A percentile compares a stretch with the other conserved stretches of the same genome.
Conservation (phyloP, 2,797 vertebrate species). For the Enteromius thamalakanensis region DNA sequence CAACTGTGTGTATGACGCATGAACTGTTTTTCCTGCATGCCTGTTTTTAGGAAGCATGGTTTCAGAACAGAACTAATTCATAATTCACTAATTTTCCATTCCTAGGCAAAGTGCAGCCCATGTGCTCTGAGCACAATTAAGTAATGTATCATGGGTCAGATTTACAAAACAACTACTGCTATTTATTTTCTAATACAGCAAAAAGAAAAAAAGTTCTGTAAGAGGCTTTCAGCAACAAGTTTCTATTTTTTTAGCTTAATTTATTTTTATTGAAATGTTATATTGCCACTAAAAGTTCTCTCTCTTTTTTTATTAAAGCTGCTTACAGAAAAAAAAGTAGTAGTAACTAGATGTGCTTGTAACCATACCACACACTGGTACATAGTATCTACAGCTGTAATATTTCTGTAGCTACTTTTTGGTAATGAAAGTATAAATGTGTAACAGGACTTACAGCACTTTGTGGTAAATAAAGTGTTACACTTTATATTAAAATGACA, state of each 20-base stretch:
- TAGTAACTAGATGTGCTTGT: no score
- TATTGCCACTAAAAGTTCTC: not conserved
- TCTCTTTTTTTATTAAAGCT: no score
- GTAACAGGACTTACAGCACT: no score
- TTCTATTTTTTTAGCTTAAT: no score
- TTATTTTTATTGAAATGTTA: not conserved
- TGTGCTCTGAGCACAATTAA: not conserved
- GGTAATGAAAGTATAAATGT: no score
- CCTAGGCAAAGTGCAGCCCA: not conserved
- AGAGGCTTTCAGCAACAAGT: not conserved
- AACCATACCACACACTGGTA: no score
- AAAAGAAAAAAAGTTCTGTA: not conserved
- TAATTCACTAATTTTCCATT: constrained; percentile 21
- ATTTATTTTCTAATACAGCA: not conserved
- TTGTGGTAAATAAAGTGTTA: no score
- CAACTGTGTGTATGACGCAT: constrained; percentile 21
- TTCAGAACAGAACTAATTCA: constrained; percentile 26
- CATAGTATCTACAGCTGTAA: no score
- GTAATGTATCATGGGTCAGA: not conserved
- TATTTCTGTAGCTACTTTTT: no score
- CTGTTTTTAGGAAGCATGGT: constrained; percentile 7
- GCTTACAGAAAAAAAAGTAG: not conserved
- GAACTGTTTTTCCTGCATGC: constrained; percentile 6
- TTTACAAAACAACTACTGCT: not conserved
- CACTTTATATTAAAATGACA: no score